Evolutionary conservation across 2,888 invertebrate species (phyloP).

Genomic region (Drosophila mimetica): DNA sequence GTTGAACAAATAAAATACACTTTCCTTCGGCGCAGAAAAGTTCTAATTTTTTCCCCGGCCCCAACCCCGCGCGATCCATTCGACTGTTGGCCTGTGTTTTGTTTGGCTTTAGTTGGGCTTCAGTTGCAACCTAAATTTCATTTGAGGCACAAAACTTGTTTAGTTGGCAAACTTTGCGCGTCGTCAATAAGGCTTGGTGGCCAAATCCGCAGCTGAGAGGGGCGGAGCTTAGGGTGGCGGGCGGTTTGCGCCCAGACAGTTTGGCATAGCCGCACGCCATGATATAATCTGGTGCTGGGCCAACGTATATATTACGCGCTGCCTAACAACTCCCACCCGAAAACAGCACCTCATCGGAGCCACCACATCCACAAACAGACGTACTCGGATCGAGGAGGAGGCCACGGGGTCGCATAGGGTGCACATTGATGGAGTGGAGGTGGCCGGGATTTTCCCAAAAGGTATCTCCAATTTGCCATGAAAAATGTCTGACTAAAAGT

Average conservation of each 20-base stretch:
- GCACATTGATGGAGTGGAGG: slow-evolving; percentile 28
- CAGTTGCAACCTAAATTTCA: slow-evolving; percentile 81
- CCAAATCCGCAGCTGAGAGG: slow-evolving; percentile 9
- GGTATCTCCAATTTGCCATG: slow-evolving; percentile 35
- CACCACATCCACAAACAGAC: slow-evolving; percentile 14
- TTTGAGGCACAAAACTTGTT: slow-evolving; percentile 80
- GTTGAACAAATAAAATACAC: slow-evolving; percentile 80
- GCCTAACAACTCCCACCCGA: slow-evolving; percentile 40
- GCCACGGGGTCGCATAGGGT: slow-evolving; percentile 22
- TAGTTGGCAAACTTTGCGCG: slow-evolving; percentile 79
- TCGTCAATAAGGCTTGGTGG: slow-evolving; percentile 71
- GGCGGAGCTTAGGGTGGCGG: slow-evolving; percentile 1
- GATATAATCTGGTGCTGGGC: slow-evolving; percentile 67
- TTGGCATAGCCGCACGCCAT: slow-evolving; percentile 68
- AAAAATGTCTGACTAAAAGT: slow-evolving; percentile 11
- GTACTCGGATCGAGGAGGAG: slow-evolving; percentile 28
- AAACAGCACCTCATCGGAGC: slow-evolving; percentile 1
- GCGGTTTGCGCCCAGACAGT: slow-evolving; percentile 62
- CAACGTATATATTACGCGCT: slow-evolving; percentile 65
- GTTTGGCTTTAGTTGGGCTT: slow-evolving; percentile 77
- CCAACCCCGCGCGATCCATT: slow-evolving; percentile 1
- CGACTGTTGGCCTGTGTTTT: slow-evolving; percentile 55
- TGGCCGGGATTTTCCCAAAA: slow-evolving; percentile 21
- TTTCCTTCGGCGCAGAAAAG: slow-evolving; percentile 72
- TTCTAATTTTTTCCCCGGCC: slow-evolving; percentile 69